phyloP scores from a whole-genome alignment of 2,888 invertebrate genomes.

The Plebejus anna region DNA sequence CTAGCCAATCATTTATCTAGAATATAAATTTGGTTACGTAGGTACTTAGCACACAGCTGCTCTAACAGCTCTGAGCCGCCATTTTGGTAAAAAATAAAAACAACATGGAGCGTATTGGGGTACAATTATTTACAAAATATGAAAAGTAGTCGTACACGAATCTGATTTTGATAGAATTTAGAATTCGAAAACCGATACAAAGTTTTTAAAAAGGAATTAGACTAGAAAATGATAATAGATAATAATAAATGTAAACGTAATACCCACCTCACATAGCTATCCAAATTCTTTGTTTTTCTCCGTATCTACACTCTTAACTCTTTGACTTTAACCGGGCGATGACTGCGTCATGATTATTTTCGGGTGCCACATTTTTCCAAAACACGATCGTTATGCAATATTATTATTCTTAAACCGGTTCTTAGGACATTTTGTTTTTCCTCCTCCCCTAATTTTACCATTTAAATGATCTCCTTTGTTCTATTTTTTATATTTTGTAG shows the following conservation, averaged over 20 bases:
- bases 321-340: conserved; percentile 56
- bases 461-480: conserved; percentile 18
- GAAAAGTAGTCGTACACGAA: background rate
- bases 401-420: conserved; percentile 3
- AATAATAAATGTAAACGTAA: conserved; percentile 34
- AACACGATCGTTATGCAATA: conserved; percentile 33
- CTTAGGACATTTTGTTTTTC: background rate
- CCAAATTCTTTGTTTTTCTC: conserved; percentile 30
- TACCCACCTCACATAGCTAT: conserved; percentile 54
- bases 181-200: background rate
- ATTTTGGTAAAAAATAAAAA: background rate
- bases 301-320: conserved; percentile 27
- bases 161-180: background rate
- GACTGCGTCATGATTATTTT: conserved; percentile 59
- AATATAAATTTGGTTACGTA: no score
- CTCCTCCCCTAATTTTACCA: background rate
- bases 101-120: background rate
- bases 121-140: background rate
- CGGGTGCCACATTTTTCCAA: conserved; percentile 44
- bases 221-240: conserved; percentile 36
- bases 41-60: background rate
- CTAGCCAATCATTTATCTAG: no score
- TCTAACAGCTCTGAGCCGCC: background rate
- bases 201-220: conserved; percentile 27
- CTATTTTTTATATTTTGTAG: background rate